Evolutionary conservation across 2,113 vertebrate species (phyloP), one percentile per base, ranked within the genome.

Genomic region (Tupaia chinensis): DNA sequence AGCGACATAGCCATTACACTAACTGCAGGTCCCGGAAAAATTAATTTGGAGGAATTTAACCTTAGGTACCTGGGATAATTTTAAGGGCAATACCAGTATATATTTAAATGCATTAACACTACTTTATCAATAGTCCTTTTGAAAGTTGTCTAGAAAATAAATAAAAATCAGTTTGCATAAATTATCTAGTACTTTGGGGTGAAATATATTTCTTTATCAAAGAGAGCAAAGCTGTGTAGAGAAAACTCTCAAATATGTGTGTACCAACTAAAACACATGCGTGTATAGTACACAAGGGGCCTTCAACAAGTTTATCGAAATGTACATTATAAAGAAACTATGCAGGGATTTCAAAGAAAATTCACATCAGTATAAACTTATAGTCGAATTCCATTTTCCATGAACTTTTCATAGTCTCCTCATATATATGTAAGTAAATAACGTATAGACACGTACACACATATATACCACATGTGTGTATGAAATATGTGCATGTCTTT

Each of bases 101-200:
- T 56, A 69, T 78, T 89, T 81, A 68, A 20, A 85, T 54, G 3
- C 29, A 12, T 23, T 82, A 72, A 91, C 23, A 76, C 7, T 44
- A 34, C 78, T 61, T 89, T 92, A 20, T 78, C 34, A 77, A 23
- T 9, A 23, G 29, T 72, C 25, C 29, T 91, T 90, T 94, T 23
- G 79, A 79, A 96, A 93, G 14, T 63, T n/a, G 44, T 5, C n/a
- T 80, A 85, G 23, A 19, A 79, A 87, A 92, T 56, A 61, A 61
- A 56, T 82, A 69, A 88, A 53, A 84, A 74, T 79, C 34, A 82
- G 19, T 85, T 77, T 93, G 61, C 68, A 54, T 8, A 84, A 74
- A 53, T 79, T 91, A 70, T 87, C 56, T 87, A 25, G 7, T 10
- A 78, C 11, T 70, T 93, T 94, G 0, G 29, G 22, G 27, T 61